Evolutionary conservation across 2,113 vertebrate genomes (phyloP), one percentile per base, ranked within the genome.

Genomic region (Callipepla californica): DNA sequence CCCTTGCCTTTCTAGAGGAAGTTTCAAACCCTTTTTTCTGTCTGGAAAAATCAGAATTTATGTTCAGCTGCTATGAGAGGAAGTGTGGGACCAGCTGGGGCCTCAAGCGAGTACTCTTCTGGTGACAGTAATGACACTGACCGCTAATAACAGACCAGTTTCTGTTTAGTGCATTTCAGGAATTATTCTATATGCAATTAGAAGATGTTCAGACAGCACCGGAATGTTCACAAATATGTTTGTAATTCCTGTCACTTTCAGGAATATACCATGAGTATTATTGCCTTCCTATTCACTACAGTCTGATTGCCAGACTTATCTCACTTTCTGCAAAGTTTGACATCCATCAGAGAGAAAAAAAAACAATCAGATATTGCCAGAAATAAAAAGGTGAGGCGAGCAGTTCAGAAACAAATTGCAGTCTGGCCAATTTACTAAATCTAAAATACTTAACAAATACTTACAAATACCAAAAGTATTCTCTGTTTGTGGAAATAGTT

Each of bases 361-460:
- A 93, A 36, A 36, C 17, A 72, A 88, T 75, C 61, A 90, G 75
- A 61, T 51, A 53, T 68, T 2, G 18, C 53, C 65, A 91, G 84
- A 74, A 91, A 57, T 68, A 80, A 92, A 89, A 90, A 91, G 30
- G 12, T 80, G 65, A 91, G 91, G 76, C 78, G 85, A 96, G 80
- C 34, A 65, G 75, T 88, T 95, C 89, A 92, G 75, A 83, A 94
- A 92, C 50, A 90, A 94, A 83, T 63, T 92, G 51, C 51, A 93
- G 42, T 88, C 82, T 90, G 72, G 87, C n/a, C 50, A 87, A 63
- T 73, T 82, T 84, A 53, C 15, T 91, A 86, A 78, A 28, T 68
- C 51, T 85, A 50, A 88, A 70, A 81, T 42, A 68, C 25, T 69
- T 89, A 74, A 7, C 42, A 92, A 93, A 70, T 82, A 70, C 70